Conservation (phyloP, 2,888 invertebrate genomes). For the Nymphalis c-album region DNA sequence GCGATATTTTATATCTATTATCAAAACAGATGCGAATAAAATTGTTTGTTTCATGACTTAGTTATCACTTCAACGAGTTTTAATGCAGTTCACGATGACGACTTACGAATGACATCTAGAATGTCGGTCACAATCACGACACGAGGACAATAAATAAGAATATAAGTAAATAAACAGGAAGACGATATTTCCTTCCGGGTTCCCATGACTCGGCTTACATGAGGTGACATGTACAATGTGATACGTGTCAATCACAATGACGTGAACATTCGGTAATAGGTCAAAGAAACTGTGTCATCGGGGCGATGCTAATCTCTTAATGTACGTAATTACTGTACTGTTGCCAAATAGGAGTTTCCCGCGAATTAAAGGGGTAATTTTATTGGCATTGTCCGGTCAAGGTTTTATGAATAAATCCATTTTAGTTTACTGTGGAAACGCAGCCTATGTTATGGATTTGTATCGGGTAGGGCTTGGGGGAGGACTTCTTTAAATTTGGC, state of each 20-base stretch:
- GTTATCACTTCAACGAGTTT: constrained; percentile 4
- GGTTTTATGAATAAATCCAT: background rate
- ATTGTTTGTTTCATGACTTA: constrained; percentile 7
- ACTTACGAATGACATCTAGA: constrained; percentile 5
- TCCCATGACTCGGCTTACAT: constrained; percentile 44
- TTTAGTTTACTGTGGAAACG: background rate
- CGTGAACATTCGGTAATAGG: constrained; percentile 28
- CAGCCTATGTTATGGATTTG: no score
- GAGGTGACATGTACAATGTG: constrained; percentile 45
- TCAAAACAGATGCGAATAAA: background rate
- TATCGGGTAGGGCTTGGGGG: no score
- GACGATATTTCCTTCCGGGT: constrained; percentile 47
- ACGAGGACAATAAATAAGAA: constrained; percentile 12
- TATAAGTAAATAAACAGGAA: constrained; percentile 33
- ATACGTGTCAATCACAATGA: constrained; percentile 23
- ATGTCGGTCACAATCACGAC: constrained; percentile 16
- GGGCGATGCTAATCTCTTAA: constrained; percentile 33
- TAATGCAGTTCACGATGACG: constrained; percentile 4
- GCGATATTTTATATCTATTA: background rate
- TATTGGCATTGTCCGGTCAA: constrained; percentile 3
- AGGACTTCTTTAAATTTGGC: no score
- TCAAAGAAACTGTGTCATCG: constrained; percentile 36
- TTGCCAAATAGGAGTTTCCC: constrained; percentile 9
- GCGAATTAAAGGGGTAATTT: constrained; percentile 8
- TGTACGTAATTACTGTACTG: constrained; percentile 24